These are phyloP conservation scores for Porites rus DNA, from an alignment of 92 coral and sea anemone species.

Conservation along the genomic window DNA sequence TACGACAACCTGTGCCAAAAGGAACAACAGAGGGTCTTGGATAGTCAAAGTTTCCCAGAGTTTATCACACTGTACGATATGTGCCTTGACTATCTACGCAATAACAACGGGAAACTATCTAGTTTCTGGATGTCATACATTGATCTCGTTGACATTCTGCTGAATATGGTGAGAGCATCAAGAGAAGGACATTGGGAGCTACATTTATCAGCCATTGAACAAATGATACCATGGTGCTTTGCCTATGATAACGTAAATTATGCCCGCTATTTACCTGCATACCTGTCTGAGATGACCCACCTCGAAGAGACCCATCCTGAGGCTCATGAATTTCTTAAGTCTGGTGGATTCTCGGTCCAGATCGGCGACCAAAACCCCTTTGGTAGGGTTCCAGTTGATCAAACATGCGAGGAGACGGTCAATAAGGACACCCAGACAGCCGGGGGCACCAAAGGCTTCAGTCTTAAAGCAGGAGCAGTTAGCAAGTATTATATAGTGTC, in stretches of 20 bases:
- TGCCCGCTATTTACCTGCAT: constrained; percentile 61
- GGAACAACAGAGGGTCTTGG: constrained; percentile 48
- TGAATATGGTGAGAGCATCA: constrained; percentile 65
- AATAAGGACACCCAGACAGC: constrained; percentile 52
- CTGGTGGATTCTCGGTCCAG: constrained; percentile 76
- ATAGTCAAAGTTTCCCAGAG: constrained; percentile 32
- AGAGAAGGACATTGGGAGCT: constrained; percentile 72
- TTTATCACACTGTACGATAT: constrained; percentile 45
- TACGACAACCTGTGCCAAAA: constrained; percentile 40
- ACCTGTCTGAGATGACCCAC: constrained; percentile 58
- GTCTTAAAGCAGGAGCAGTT: constrained; percentile 56
- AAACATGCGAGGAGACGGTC: constrained; percentile 49
- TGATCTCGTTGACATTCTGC: constrained; percentile 58
- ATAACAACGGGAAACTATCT: constrained; percentile 27
- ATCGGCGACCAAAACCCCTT: constrained; percentile 53
- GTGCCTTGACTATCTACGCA: constrained; percentile 39
- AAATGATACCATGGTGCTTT: constrained; percentile 73
- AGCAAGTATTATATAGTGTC: constrained; percentile 35
- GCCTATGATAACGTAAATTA: constrained; percentile 73
- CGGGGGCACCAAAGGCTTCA: constrained; percentile 48
- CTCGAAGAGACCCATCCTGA: constrained; percentile 59
- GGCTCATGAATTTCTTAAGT: constrained; percentile 41
- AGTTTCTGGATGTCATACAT: constrained; percentile 71
- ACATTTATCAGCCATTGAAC: constrained; percentile 63
- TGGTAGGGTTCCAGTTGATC: constrained; percentile 50